Percentiles rank a stretch among this genome's conserved stretches.
phyloP scores from a whole-genome alignment of 2,797 vertebrate genomes.

The Trichosurus vulpecula region DNA sequence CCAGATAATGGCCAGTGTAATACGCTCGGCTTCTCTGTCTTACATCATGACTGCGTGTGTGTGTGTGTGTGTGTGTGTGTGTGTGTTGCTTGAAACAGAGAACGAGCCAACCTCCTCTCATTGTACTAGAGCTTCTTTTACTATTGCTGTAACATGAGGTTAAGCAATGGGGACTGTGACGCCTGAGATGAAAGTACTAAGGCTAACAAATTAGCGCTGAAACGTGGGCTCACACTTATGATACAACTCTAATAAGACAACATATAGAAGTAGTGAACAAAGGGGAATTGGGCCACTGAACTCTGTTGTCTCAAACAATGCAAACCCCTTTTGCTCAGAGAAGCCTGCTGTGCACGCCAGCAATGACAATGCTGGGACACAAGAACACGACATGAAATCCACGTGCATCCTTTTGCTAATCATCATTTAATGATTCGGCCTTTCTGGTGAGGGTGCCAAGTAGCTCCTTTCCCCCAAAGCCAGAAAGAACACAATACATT shows the following conservation, averaged over 20 bases:
- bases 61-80: neutral
- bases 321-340: neutral
- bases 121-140: neutral
- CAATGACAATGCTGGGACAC: neutral
- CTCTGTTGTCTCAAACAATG: neutral
- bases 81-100: neutral
- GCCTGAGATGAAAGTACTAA: neutral
- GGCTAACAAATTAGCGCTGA: neutral
- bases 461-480: neutral
- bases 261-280: neutral
- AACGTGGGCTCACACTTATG: too few species aligned
- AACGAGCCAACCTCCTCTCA: neutral
- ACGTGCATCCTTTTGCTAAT: neutral
- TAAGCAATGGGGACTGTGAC: neutral
- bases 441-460: neutral
- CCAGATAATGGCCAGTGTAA: neutral
- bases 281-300: neutral
- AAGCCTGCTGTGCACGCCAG: neutral
- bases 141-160: neutral
- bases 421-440: neutral
- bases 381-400: neutral
- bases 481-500: neutral
- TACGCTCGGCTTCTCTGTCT: neutral
- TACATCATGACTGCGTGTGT: neutral
- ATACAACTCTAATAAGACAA: neutral